Percentiles rank a stretch among this genome's conserved stretches.
phyloP scores from a whole-genome alignment of 1,140 invertebrate species.

The Lasioglossum albipes region DNA sequence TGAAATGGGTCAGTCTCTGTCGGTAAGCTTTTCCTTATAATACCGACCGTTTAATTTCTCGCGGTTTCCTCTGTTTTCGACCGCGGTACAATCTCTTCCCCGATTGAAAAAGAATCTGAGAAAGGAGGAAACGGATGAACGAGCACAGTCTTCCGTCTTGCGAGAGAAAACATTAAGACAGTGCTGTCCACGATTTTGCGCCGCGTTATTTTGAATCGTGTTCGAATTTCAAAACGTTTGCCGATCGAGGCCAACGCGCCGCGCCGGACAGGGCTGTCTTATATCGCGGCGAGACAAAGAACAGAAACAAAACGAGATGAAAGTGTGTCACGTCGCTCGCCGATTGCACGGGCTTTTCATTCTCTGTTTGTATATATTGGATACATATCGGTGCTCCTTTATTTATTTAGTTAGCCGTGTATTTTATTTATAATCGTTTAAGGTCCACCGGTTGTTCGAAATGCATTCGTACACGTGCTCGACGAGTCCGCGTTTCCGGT shows the following conservation, averaged over 20 bases:
- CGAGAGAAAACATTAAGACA: background rate
- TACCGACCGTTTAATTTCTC: too few relatives aligned
- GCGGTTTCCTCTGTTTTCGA: background rate
- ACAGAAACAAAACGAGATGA: background rate
- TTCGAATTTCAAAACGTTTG: background rate
- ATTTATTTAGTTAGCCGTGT: conserved; percentile 66
- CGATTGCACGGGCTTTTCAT: conserved; percentile 7
- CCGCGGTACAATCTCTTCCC: background rate
- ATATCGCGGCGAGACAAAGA: background rate
- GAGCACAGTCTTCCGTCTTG: conserved; percentile 51
- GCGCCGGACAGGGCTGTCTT: background rate
- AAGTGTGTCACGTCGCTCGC: conserved; percentile 26
- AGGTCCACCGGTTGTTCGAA: background rate
- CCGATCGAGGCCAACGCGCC: background rate
- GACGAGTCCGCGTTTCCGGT: background rate
- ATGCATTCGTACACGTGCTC: background rate
- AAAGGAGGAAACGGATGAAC: conserved; percentile 4
- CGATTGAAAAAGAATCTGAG: background rate
- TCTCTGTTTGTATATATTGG: conserved; percentile 56
- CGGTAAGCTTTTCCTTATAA: background rate
- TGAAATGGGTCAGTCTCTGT: too few relatives aligned
- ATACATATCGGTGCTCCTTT: conserved; percentile 43
- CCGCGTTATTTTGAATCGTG: background rate
- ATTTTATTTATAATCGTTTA: conserved; percentile 63
- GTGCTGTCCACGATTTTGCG: background rate